Conservation (phyloP, 1,140 invertebrate species). For the Sipha flava region DNA sequence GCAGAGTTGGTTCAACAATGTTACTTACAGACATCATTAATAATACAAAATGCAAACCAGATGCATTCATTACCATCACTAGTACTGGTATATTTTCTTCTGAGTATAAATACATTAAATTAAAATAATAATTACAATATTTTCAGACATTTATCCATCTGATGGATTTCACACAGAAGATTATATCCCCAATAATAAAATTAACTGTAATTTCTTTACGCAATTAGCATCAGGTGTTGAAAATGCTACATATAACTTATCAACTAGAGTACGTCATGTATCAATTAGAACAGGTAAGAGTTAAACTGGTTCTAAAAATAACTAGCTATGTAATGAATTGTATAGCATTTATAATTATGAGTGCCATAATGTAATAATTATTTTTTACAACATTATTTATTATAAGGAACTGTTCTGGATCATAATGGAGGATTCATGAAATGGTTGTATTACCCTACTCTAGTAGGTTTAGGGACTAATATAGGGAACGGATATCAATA, state of each 20-base stretch:
- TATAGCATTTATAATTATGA: too few relatives aligned
- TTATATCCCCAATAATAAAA: constrained; percentile 49
- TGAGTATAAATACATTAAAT: background rate
- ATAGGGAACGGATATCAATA: constrained; percentile 73
- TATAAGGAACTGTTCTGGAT: constrained; percentile 73
- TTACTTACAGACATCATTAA: constrained; percentile 62
- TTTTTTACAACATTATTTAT: too few relatives aligned
- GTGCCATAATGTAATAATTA: too few relatives aligned
- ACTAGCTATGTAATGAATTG: too few relatives aligned
- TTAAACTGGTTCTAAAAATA: too few relatives aligned
- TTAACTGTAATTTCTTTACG: constrained; percentile 72
- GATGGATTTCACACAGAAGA: constrained; percentile 66
- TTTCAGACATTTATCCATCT: constrained; percentile 67
- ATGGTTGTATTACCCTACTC: constrained; percentile 74
- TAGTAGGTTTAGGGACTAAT: constrained; percentile 73
- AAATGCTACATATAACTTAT: constrained; percentile 51
- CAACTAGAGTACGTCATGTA: constrained; percentile 47
- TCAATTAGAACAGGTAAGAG: constrained; percentile 51
- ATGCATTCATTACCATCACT: constrained; percentile 66
- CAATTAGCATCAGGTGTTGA: constrained; percentile 78
- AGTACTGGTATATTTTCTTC: background rate
- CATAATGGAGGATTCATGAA: constrained; percentile 80
- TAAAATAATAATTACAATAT: background rate
- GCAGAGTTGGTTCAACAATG: constrained; percentile 72
- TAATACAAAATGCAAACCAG: constrained; percentile 53